Percentiles rank a stretch among this genome's conserved stretches.
These are phyloP conservation scores for Gasterosteus aculeatus DNA, from an alignment of 2,113 vertebrate genomes.

Conservation along the genomic window DNA sequence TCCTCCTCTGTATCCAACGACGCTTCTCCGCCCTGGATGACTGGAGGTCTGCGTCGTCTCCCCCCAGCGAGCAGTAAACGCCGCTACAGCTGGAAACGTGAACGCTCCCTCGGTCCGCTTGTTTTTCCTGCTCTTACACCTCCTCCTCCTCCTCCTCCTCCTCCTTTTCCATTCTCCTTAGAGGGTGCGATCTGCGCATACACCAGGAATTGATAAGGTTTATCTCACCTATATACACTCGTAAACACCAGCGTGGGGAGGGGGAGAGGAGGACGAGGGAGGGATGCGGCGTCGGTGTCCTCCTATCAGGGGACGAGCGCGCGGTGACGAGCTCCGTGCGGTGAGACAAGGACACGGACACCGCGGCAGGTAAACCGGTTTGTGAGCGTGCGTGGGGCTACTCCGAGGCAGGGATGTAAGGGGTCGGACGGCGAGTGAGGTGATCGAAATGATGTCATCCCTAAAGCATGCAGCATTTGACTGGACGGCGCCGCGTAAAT, in stretches of 20 bases:
- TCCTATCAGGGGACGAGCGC: constrained; percentile 61
- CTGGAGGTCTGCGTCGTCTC: neutral
- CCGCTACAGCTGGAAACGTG: neutral
- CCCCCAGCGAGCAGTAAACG: constrained; percentile 39
- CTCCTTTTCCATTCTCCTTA: constrained; percentile 51
- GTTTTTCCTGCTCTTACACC: constrained; percentile 25
- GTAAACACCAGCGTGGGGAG: constrained; percentile 65
- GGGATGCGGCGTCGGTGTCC: constrained; percentile 34
- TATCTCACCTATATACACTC: constrained; percentile 68
- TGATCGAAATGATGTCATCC: constrained; percentile 82
- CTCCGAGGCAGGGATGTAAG: constrained; percentile 14
- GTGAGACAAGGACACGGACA: constrained; percentile 45
- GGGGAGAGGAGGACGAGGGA: constrained; percentile 6
- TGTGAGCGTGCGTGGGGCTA: constrained; percentile 32
- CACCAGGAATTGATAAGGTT: constrained; percentile 68
- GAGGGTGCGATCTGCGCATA: constrained; percentile 66
- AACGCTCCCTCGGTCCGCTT: constrained; percentile 21
- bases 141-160: constrained; percentile 23
- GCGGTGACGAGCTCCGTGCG: constrained; percentile 47
- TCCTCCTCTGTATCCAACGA: constrained; percentile 46
- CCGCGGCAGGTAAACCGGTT: constrained; percentile 60
- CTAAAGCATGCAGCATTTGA: constrained; percentile 71
- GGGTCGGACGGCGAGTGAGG: constrained; percentile 64
- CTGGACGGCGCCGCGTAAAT: constrained; percentile 73
- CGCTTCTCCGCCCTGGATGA: constrained; percentile 5